These are phyloP conservation scores for Tor tambroides DNA, from an alignment of 2,113 vertebrate species.

Conservation along the genomic window DNA sequence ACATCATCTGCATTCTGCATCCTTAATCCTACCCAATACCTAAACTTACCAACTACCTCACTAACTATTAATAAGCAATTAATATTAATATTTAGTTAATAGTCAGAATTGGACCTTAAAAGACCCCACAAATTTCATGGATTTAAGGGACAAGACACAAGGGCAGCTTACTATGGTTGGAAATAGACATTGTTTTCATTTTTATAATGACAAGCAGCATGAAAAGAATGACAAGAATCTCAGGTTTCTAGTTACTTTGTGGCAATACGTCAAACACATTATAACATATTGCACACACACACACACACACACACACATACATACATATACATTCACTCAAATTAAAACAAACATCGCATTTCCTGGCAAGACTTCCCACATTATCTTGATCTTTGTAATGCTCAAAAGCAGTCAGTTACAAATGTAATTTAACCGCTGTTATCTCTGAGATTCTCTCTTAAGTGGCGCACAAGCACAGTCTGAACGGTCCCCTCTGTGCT, in stretches of 20 bases:
- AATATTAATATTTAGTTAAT: too few relatives aligned
- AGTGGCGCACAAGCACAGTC: slow-evolving; percentile 32
- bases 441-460: slow-evolving; percentile 15
- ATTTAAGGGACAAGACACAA: too few relatives aligned
- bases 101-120: too few relatives aligned
- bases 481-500: slow-evolving; percentile 49
- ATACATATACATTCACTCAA: not conserved
- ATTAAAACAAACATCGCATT: slow-evolving; percentile 3
- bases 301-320: not conserved
- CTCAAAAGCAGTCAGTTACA: not conserved
- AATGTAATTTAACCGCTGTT: not conserved
- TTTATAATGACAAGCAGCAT: not conserved
- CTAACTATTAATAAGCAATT: too few relatives aligned
- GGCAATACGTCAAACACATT: not conserved
- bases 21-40: too few relatives aligned
- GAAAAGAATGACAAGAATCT: not conserved
- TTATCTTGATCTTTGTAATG: slow-evolving; percentile 17
- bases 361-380: not conserved
- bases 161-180: too few relatives aligned
- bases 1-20: too few relatives aligned
- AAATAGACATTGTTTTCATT: not conserved
- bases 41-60: too few relatives aligned
- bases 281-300: not conserved
- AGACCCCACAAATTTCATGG: too few relatives aligned
- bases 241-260: not conserved